phyloP scores from a whole-genome alignment of 1,140 invertebrate species.

The Tribolium madens region DNA sequence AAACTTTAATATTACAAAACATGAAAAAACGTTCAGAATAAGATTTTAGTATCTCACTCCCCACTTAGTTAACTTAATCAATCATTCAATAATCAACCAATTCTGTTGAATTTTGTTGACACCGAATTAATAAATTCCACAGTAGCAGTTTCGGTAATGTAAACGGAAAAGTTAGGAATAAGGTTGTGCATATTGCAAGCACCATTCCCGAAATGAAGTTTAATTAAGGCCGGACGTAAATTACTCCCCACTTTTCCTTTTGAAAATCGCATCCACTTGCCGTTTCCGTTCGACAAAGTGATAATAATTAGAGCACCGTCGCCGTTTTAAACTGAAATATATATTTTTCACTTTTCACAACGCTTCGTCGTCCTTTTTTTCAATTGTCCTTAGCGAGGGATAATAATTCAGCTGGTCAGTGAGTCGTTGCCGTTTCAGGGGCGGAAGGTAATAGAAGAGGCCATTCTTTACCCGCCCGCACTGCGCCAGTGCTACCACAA shows the following conservation, averaged over 20 bases:
- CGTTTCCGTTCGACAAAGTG: constrained; percentile 10
- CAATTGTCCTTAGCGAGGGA: constrained; percentile 49
- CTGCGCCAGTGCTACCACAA: constrained; percentile 48
- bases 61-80: background rate
- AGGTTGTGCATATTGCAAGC: constrained; percentile 11
- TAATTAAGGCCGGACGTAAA: constrained; percentile 23
- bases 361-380: constrained; percentile 44
- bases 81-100: background rate
- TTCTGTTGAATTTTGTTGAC: constrained; percentile 14
- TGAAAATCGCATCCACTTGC: too few species aligned
- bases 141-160: constrained; percentile 29
- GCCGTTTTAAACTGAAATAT: constrained; percentile 19
- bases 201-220: constrained; percentile 24
- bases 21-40: background rate
- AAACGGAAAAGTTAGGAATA: constrained; percentile 16
- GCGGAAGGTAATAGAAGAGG: constrained; percentile 34
- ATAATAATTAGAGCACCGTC: background rate
- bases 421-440: constrained; percentile 44
- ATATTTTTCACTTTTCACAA: constrained; percentile 34
- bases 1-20: background rate
- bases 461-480: constrained; percentile 36
- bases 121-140: constrained; percentile 27
- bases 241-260: background rate
- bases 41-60: background rate
- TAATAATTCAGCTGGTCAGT: constrained; percentile 51